Conservation (phyloP, 2,113 vertebrate species). For the Octodon degus region DNA sequence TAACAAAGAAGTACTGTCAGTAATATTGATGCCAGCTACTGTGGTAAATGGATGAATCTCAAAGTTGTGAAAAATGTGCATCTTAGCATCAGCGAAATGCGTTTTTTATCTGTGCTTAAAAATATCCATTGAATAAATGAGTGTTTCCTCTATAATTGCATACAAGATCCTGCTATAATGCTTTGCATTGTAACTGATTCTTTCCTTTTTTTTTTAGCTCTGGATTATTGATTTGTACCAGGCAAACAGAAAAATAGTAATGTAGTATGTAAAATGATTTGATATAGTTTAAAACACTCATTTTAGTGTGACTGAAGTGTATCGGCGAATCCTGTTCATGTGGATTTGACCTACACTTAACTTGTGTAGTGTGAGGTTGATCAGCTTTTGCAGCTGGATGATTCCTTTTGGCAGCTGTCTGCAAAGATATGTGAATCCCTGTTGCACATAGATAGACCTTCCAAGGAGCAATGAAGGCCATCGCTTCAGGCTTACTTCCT, state of each 20-base stretch:
- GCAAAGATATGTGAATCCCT: slow-evolving; percentile 20
- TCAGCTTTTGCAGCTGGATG: neutral
- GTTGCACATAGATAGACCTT: neutral
- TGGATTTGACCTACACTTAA: neutral
- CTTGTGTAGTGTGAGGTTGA: neutral
- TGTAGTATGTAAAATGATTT: neutral
- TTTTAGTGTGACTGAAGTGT: neutral
- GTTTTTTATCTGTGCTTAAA: neutral
- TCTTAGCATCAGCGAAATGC: neutral
- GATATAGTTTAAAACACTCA: neutral
- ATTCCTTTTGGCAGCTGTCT: slow-evolving; percentile 63
- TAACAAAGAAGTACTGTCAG: neutral
- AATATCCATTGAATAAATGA: neutral
- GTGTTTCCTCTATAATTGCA: neutral
- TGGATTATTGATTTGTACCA: neutral
- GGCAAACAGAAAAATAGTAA: slow-evolving; percentile 1
- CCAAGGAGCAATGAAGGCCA: neutral
- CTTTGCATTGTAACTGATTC: neutral
- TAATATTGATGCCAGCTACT: neutral
- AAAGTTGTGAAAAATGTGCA: neutral
- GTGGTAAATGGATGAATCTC: neutral
- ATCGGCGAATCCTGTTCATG: neutral
- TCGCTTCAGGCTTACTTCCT: slow-evolving; percentile 26
- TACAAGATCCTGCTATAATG: neutral
- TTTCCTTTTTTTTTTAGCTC: neutral